These are phyloP conservation scores for Notolabrus celidotus DNA, from an alignment of 2,797 vertebrate species.

Conservation along the genomic window DNA sequence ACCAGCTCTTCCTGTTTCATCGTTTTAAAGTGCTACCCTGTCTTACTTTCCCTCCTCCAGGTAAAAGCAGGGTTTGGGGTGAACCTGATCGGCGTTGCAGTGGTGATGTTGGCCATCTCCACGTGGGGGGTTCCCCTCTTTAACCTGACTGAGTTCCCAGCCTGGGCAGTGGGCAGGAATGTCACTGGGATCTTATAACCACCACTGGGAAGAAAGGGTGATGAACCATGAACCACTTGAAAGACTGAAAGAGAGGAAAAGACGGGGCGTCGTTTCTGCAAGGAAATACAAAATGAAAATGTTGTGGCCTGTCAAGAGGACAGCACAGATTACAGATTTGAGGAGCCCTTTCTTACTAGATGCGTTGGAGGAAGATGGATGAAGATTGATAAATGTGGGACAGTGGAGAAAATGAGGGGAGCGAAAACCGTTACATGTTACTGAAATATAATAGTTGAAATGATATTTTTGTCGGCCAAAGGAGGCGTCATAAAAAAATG, in stretches of 20 bases:
- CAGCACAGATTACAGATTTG: conserved; percentile 22
- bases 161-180: conserved; percentile 90
- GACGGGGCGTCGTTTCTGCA: conserved; percentile 8
- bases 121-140: conserved; percentile 97
- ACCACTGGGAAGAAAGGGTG: not conserved
- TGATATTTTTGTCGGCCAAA: conserved; percentile 8
- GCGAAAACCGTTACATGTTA: conserved; percentile 17
- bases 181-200: conserved; percentile 84
- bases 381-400: conserved; percentile 11
- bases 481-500: not conserved
- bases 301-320: conserved; percentile 12
- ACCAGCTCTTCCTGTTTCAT: too few species aligned
- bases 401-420: conserved; percentile 12
- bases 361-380: conserved; percentile 10
- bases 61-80: conserved; percentile 97
- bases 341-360: conserved; percentile 14
- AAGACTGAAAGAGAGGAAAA: conserved; percentile 22
- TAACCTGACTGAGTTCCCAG: conserved; percentile 91
- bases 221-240: not conserved
- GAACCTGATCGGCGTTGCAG: conserved; percentile 94
- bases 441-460: conserved; percentile 16
- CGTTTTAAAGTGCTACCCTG: too few species aligned
- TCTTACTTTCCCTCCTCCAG: conserved; percentile 68
- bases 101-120: conserved; percentile 96
- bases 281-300: conserved; percentile 21